Conservation (phyloP, 30 jellyfish, hydroid and myxozoan genomes). For the Hydractinia symbiolongicarpus region DNA sequence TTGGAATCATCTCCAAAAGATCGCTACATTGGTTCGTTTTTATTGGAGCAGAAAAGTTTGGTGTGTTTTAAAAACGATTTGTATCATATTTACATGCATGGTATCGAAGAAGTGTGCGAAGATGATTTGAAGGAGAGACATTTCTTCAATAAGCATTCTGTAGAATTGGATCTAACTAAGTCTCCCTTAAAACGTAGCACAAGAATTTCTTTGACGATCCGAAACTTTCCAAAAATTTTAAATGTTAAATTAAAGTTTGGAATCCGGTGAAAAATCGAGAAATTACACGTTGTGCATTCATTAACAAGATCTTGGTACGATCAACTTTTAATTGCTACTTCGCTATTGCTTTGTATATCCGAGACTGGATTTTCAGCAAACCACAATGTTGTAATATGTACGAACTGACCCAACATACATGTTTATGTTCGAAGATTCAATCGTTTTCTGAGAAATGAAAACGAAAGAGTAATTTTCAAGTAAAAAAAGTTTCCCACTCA, state of each 20-base stretch:
- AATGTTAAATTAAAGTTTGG: conserved; percentile 46
- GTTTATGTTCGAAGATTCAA: too few relatives aligned
- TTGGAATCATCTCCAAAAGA: neutral
- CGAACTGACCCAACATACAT: too few relatives aligned
- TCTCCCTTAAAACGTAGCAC: conserved; percentile 37
- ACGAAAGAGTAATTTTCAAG: too few relatives aligned
- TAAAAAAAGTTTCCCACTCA: too few relatives aligned
- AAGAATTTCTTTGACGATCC: conserved; percentile 66
- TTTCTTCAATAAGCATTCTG: conserved; percentile 26
- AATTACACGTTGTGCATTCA: too few relatives aligned
- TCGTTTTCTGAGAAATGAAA: too few relatives aligned
- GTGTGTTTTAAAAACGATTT: conserved; percentile 65
- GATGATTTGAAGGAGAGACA: conserved; percentile 30
- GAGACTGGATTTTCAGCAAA: too few relatives aligned
- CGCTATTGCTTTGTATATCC: too few relatives aligned
- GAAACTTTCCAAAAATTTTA: conserved; percentile 69
- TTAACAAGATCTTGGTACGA: too few relatives aligned
- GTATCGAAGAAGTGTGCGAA: conserved; percentile 44
- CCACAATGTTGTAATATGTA: too few relatives aligned
- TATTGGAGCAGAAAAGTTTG: conserved; percentile 69
- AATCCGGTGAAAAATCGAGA: neutral
- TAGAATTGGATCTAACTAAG: neutral
- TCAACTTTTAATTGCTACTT: too few relatives aligned
- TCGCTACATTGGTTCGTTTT: conserved; percentile 57
- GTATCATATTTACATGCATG: conserved; percentile 65